Conservation (phyloP, 2,797 vertebrate genomes). For the Phataginus tetradactyla region DNA sequence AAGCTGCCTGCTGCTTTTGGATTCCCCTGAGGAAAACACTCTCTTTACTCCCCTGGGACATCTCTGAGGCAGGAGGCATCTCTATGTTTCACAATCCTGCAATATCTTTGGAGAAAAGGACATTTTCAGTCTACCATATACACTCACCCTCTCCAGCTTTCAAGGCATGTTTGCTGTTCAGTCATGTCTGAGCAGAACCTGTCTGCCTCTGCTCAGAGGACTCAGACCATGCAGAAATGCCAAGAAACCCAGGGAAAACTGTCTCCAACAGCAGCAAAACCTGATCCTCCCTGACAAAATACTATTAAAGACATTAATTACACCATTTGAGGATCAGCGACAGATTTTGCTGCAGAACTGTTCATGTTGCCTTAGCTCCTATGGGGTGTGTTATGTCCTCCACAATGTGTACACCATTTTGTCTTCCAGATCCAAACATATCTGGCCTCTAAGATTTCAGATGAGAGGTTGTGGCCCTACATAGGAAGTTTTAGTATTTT, state of each 20-base stretch:
- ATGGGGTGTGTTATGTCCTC: too few relatives aligned
- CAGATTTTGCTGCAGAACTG: background rate
- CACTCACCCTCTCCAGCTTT: background rate
- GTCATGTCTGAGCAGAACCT: background rate
- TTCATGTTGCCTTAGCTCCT: rapidly evolving
- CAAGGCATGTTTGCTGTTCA: background rate
- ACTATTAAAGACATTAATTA: background rate
- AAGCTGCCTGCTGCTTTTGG: background rate
- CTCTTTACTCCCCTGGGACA: background rate
- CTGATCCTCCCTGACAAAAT: background rate
- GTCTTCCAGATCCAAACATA: background rate
- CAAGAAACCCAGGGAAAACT: background rate
- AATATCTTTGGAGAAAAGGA: background rate
- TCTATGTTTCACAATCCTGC: background rate
- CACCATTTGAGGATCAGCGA: background rate
- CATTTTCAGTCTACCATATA: background rate
- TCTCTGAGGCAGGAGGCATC: background rate
- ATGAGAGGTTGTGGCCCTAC: background rate
- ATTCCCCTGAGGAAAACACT: background rate
- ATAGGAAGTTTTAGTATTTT: background rate
- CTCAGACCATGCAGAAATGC: background rate
- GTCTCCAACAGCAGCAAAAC: background rate
- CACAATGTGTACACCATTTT: background rate
- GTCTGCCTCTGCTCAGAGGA: background rate
- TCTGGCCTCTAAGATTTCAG: background rate